Percentiles rank a stretch among this genome's conserved stretches.
Evolutionary conservation across 2,797 vertebrate species (phyloP).

Genomic region (Trematomus bernacchii): DNA sequence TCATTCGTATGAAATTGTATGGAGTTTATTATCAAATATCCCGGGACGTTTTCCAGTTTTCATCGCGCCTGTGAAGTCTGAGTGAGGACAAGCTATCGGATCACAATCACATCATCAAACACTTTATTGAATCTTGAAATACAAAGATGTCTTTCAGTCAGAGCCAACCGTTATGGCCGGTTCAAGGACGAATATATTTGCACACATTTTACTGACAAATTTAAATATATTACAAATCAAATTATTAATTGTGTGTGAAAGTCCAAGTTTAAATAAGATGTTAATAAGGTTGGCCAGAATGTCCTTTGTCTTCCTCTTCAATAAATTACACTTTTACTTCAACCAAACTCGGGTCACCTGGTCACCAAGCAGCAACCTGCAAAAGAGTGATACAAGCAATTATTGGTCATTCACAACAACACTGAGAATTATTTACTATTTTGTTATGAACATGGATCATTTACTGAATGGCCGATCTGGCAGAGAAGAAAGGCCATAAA

Average conservation of each 20-base stretch:
- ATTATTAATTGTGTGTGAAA: neutral
- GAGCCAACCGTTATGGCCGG: neutral
- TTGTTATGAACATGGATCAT: neutral
- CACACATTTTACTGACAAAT: neutral
- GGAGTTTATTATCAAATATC: slow-evolving; percentile 10
- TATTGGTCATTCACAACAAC: neutral
- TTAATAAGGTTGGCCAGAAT: neutral
- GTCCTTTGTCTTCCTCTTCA: neutral
- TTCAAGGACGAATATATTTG: neutral
- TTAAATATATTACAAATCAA: slow-evolving; percentile 1
- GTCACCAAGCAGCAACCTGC: slow-evolving; percentile 82
- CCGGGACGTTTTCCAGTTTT: neutral
- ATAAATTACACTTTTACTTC: slow-evolving; percentile 63
- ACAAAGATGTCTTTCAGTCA: slow-evolving; percentile 1
- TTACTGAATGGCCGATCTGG: neutral
- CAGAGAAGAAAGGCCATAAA: neutral
- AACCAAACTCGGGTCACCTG: slow-evolving; percentile 73
- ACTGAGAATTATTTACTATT: neutral
- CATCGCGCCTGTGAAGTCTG: neutral
- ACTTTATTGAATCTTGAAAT: slow-evolving; percentile 34
- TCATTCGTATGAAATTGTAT: neutral
- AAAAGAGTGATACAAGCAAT: slow-evolving; percentile 18
- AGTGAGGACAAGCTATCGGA: neutral
- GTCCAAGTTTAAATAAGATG: neutral
- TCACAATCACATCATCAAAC: neutral